Base-by-base conservation (phyloP, 2,113 vertebrate genomes). In the Salminus brasiliensis region DNA sequence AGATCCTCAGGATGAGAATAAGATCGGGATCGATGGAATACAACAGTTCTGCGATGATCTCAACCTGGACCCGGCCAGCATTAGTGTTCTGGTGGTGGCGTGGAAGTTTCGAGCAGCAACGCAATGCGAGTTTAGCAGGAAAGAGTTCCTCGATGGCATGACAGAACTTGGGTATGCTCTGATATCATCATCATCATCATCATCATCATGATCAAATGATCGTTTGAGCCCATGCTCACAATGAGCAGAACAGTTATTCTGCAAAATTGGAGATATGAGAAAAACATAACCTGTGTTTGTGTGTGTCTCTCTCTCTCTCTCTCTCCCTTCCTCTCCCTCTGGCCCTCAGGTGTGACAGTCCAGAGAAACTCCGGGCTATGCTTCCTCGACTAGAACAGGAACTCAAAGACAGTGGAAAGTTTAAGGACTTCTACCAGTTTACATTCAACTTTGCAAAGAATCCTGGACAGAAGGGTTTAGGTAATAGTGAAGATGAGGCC, bases 1-100 rank as follows among this genome's bases (percentile, higher is more conserved):
- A 99, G 96, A 98, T 89, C 96, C 96, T 55, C 96, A 97, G 81
- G 97, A 98, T 94, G 97, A 98, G 88, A 97, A 98, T 89, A 98
- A 97, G 92, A 98, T 99, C 36, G 97, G 96, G 41, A 93, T 98
- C 63, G 97, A 98, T 76, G 97, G 97, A 23, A 97, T 98, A 85
- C 96, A 98, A 66, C 96, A 96, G 89, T 98, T 99, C 83, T 98
- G 97, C 86, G 97, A 98, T 29, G 97, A 98, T 87, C 93, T 98
- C 77, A 91, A 85, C 30, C 90, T 98, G 87, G 96, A 98, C 67
- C 96, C 97, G 15, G 94, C 97, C 85, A 98, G 96, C 85, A 93
- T 97, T 89, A 95, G 94, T 1, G 96, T 98, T 81, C 89, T 98
- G 87, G 95, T 98, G 29, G 94, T 98, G 71, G 97, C 96, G 0